These are phyloP conservation scores for Sarcophaga peregrina DNA, from an alignment of 1,140 invertebrate species.

Conservation along the genomic window DNA sequence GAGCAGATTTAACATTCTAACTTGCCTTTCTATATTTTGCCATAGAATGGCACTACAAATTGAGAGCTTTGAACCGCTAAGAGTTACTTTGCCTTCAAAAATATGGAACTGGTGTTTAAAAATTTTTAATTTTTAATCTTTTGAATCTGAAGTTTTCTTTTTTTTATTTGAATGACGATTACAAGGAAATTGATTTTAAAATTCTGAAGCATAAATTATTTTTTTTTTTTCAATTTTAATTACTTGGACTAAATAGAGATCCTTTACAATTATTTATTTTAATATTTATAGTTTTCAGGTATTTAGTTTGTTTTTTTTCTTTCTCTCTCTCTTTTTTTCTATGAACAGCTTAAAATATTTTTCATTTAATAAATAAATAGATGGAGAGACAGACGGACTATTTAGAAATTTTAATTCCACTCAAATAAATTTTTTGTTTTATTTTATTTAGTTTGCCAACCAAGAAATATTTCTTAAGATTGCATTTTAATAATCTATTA, in stretches of 20 bases:
- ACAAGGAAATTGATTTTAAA: no score
- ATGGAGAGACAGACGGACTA: neutral
- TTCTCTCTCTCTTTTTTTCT: no score
- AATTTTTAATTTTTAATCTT: no score
- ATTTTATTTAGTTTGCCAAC: neutral
- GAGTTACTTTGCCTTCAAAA: no score
- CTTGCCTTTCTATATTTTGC: no score
- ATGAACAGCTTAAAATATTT: neutral
- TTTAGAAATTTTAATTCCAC: neutral
- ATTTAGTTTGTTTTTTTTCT: neutral
- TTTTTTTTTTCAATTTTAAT: neutral
- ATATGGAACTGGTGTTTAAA: no score
- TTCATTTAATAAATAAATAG: neutral
- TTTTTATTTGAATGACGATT: neutral
- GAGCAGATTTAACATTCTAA: no score
- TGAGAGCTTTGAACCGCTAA: no score
- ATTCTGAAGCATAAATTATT: neutral
- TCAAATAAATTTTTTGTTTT: neutral
- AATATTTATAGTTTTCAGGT: neutral
- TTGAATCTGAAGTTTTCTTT: no score
- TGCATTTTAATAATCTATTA: slow-evolving; percentile 19
- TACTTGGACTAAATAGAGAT: no score
- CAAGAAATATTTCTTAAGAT: neutral
- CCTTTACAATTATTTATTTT: neutral
- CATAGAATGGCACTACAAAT: no score